Base-by-base conservation (phyloP, 2,797 vertebrate species). In the Coregonus ussuriensis region DNA sequence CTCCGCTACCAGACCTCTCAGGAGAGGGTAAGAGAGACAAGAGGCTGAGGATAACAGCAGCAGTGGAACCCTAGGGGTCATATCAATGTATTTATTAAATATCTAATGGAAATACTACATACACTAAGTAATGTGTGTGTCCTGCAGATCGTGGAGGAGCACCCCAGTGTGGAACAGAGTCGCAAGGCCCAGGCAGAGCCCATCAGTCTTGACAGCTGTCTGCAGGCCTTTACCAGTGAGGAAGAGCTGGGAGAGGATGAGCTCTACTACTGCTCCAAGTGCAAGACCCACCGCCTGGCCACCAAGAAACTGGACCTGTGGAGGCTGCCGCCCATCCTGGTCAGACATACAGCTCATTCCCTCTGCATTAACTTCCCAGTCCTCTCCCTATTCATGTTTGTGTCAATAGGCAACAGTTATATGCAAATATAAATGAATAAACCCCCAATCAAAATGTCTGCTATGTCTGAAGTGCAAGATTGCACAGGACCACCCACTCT, bases 211-310 rank as follows among this genome's bases (percentile, higher is more conserved):
- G 95, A 96, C 84, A 97, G 94, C 41, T 97, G 96, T 83, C 92
- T 97, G 65, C 91, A 94, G 77, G 96, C 96, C 74, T 97, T 97
- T 89, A 97, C 96, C 80, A 95, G 91, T 4, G 96, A 97, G 87
- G 96, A 97, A 74, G 95, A 97, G 33, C 89, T 97, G 35, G 96
- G 96, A 0, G 96, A 96, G 74, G 95, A 97, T 53, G 96, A 97
- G 89, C 95, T 97, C 89, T 97, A 97, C 89, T 97, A 96, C 88
- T 97, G 96, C 86, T 97, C 96, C 81, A 97, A 97, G 83, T 97
- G 96, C 89, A 95, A 95, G 84, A 95, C 95, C 13, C 96, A 96
- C 81, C 94, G 96, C 72, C 81, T 97, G 83, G 96, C 96, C 83
- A 97, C 95, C 81, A 97, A 97, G 90, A 97, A 97, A 73, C 92